Evolutionary conservation across 2,797 vertebrate genomes (phyloP), one percentile per base, ranked within the genome.

Genomic region (Valencia hispanica): DNA sequence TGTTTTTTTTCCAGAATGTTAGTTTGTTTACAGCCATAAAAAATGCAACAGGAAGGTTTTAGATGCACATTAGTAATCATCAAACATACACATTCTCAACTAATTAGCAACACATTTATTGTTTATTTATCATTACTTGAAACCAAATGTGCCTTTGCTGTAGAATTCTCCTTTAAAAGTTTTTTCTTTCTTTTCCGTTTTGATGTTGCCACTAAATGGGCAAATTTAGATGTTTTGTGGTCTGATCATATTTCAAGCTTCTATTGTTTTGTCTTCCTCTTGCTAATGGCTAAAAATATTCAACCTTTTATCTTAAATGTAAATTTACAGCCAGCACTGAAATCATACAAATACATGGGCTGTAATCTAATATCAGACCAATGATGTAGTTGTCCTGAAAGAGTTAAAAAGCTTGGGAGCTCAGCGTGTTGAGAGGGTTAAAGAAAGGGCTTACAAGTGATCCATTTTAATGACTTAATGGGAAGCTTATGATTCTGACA

Each of bases 381-480:
- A 27, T 7, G 1, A 45, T 8, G 30, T 66, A 36, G 17, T 55
- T 32, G 2, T 70, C 25, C 39, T 74, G 18, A 14, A 0, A 51
- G 11, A 2, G 14, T 70, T n/a, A 20, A 45, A 66, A 65, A 27
- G 4, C 20, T 5, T 36, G 45, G 47, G 34, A 63, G 59, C 59
- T 22, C 30, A 20, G 25, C 34, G 20, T 27, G 57, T 48, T n/a
- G 22, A 73, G 7, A 76, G 65, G 41, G 48, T 45, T 18, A n/a
- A 45, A 45, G 39, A 55, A 32, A 72, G 68, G n/a, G 45, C 5
- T 70, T 9, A 2, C 57, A 20, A 77, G 57, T 25, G 17, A 61
- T 74, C 7, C 18, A 11, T 65, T 74, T 50, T 39, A 74, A 66
- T 66, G 47, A 66, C 48, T 41, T 57, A 68, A 82, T 70, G 53